Evolutionary conservation across 37 sponge, comb jelly and placozoan species (phyloP), one percentile per base, ranked within the genome.

Genomic region (Aplysina aerophoba): DNA sequence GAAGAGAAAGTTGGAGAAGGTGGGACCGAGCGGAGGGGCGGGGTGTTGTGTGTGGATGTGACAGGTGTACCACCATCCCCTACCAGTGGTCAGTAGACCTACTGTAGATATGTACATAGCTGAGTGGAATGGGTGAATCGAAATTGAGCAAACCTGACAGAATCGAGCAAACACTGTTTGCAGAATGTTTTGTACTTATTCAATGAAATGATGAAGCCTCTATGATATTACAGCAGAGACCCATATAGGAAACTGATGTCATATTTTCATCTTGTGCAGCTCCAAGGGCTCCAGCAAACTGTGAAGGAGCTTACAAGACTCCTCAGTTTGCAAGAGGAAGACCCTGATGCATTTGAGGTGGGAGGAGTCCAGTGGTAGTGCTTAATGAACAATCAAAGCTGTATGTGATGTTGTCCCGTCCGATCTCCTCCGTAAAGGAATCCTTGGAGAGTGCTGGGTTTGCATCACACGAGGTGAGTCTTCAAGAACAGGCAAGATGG

Each of bases 1-100:
- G 81, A 91, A 78, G 79, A 89, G 88, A 53, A 86, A 84, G 41
- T 87, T 89, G 54, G 96, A 93, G 59, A 95, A 89, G 83, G 90
- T 95, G 38, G 6, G 41, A 14, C 54, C 59, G 56, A 55, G 14
- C 0, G 59, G 82, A 25, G 64, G 84, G 20, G 80, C 85, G 54
- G 28, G 69, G 22, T 44, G 50, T 8, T 44, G 50, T 44, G 50
- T 44, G 50, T 44, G 50, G 3, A 8, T 44, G 50, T 44, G 50
- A n/a, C n/a, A n/a, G n/a, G n/a, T n/a, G n/a, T n/a, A n/a, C n/a
- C n/a, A n/a, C n/a, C n/a, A n/a, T n/a, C n/a, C n/a, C n/a, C n/a
- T n/a, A n/a, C n/a, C n/a, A n/a, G n/a, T n/a, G n/a, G n/a, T n/a
- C n/a, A n/a, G n/a, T n/a, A n/a, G n/a, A n/a, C n/a, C n/a, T n/a